phyloP scores from a whole-genome alignment of 2,113 vertebrate genomes.

The Capreolus pygargus region DNA sequence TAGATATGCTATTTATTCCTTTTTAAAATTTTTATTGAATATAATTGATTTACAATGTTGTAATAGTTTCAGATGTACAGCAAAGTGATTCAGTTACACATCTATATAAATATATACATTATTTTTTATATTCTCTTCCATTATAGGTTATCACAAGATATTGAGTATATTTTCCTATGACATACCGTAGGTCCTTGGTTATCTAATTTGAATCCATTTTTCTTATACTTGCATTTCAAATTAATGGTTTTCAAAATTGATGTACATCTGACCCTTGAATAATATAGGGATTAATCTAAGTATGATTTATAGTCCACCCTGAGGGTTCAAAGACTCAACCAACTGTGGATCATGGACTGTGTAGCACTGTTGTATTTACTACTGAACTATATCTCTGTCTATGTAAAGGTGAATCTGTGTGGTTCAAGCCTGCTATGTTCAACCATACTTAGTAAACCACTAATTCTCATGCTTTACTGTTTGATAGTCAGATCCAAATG shows the following conservation, averaged over 20 bases:
- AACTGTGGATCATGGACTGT: neutral
- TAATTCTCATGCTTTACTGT: neutral
- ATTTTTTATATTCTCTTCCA: neutral
- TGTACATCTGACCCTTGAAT: neutral
- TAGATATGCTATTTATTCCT: neutral
- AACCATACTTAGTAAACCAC: neutral
- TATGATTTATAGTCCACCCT: neutral
- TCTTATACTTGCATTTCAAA: slow-evolving; percentile 1
- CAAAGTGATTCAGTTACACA: neutral
- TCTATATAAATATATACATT: neutral
- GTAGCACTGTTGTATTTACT: neutral
- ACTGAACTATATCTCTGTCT: neutral
- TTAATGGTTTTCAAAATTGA: neutral
- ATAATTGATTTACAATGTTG: neutral
- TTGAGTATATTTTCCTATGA: neutral
- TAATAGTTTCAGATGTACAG: neutral
- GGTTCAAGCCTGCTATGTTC: neutral
- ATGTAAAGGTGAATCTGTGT: neutral
- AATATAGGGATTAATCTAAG: neutral
- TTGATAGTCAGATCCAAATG: neutral
- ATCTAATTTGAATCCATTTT: neutral
- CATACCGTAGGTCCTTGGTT: neutral
- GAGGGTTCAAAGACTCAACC: neutral
- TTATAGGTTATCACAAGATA: neutral
- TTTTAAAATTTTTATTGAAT: neutral